phyloP scores from a whole-genome alignment of 92 coral and sea anemone genomes.

The Heliopora coerulea region DNA sequence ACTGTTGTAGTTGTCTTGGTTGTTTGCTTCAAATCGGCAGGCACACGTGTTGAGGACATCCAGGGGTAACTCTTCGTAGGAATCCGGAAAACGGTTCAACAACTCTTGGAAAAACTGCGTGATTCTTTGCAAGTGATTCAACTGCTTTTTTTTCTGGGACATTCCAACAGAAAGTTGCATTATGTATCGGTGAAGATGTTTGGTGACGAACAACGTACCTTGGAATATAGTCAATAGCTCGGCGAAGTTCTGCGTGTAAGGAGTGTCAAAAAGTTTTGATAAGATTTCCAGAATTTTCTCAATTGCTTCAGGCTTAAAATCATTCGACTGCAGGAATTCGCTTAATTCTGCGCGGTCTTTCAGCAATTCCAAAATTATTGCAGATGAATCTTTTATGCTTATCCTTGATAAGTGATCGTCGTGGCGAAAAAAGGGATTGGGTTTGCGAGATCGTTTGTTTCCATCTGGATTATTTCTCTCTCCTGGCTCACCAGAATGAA shows the following conservation, averaged over 20 bases:
- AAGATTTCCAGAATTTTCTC: conserved; percentile 49
- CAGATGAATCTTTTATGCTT: conserved; percentile 66
- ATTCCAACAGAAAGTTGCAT: conserved; percentile 56
- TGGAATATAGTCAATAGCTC: conserved; percentile 60
- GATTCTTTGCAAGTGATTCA: conserved; percentile 56
- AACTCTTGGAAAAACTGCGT: conserved; percentile 64
- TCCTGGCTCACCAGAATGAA: no score
- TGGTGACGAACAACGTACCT: conserved; percentile 50
- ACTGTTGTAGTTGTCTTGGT: conserved; percentile 65
- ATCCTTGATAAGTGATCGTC: conserved; percentile 45
- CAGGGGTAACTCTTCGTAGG: conserved; percentile 61
- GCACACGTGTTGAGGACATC: conserved; percentile 41
- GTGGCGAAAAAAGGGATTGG: not conserved
- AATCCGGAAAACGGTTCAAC: conserved; percentile 65
- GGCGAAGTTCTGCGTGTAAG: conserved; percentile 55
- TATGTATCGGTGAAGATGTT: conserved; percentile 62
- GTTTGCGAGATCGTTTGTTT: no score
- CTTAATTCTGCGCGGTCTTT: conserved; percentile 49
- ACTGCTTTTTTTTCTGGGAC: conserved; percentile 41
- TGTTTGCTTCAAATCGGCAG: conserved; percentile 51
- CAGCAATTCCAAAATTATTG: conserved; percentile 70
- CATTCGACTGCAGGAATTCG: conserved; percentile 34
- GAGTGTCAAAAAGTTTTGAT: conserved; percentile 63
- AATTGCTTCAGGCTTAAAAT: conserved; percentile 67
- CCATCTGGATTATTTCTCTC: no score